A percentile compares a stretch with the other conserved stretches of the same genome.
phyloP scores from a whole-genome alignment of 2,888 invertebrate species.

The Prostheceraeus crozeri region DNA sequence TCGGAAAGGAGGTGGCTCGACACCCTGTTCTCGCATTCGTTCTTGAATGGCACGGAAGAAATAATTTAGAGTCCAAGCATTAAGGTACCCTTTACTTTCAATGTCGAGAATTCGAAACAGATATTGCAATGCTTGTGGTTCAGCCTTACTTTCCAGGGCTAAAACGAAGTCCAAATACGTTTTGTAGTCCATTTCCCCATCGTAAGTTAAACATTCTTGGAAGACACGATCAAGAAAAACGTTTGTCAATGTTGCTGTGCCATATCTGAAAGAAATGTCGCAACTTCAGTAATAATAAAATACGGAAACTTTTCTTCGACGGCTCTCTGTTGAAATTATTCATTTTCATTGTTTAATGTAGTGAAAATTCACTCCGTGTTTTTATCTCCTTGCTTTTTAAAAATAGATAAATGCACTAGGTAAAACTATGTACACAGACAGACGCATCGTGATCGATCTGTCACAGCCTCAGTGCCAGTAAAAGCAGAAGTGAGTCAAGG shows the following conservation, averaged over 20 bases:
- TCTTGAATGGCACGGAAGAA: constrained; percentile 82
- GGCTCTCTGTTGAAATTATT: not conserved
- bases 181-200: constrained; percentile 70
- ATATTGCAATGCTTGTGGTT: constrained; percentile 82
- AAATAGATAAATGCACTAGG: too few relatives aligned
- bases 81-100: constrained; percentile 75
- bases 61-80: constrained; percentile 80
- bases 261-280: constrained; percentile 64
- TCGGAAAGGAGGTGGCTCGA: constrained; percentile 80
- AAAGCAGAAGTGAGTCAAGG: too few relatives aligned
- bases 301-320: not conserved
- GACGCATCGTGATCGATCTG: too few relatives aligned
- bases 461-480: too few relatives aligned
- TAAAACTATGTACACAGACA: too few relatives aligned
- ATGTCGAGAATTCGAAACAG: constrained; percentile 83
- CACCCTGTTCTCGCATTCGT: constrained; percentile 75
- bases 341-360: too few relatives aligned
- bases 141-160: constrained; percentile 80
- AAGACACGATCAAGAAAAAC: constrained; percentile 85
- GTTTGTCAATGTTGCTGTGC: constrained; percentile 79
- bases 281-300: not conserved
- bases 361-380: too few relatives aligned
- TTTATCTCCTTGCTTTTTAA: too few relatives aligned
- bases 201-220: constrained; percentile 87
- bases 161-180: constrained; percentile 87